Percentiles rank a stretch among this genome's conserved stretches.
phyloP scores from a whole-genome alignment of 2,797 vertebrate species.

The Peromyscus aztecus region DNA sequence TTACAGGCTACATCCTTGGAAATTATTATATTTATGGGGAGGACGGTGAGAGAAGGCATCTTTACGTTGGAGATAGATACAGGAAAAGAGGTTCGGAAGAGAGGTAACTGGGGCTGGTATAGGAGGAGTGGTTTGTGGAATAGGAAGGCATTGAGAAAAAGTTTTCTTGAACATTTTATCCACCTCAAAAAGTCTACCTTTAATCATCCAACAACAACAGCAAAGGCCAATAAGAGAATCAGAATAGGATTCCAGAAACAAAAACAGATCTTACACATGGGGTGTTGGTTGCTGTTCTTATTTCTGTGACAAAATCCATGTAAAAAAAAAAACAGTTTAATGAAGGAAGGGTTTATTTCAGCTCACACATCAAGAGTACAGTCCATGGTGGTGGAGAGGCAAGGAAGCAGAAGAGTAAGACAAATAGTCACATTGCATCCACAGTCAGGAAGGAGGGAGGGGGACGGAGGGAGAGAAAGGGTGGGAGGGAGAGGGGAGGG shows the following conservation, averaged over 20 bases:
- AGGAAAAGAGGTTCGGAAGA: not conserved
- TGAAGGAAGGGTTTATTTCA: not conserved
- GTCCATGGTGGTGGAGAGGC: not conserved
- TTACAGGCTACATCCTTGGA: not conserved
- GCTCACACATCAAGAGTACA: not conserved
- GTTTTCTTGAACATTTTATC: slow-evolving; percentile 24
- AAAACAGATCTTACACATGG: not conserved
- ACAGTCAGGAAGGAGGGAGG: not conserved
- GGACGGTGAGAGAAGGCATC: not conserved
- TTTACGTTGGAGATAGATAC: not conserved
- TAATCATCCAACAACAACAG: slow-evolving; percentile 6
- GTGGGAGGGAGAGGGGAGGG: no score
- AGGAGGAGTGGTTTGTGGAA: not conserved
- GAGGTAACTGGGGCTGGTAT: not conserved
- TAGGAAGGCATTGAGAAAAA: not conserved
- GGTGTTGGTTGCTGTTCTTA: not conserved
- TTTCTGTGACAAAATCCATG: not conserved
- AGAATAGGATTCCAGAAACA: slow-evolving; percentile 45
- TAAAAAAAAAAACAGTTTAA: not conserved
- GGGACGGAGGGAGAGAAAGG: no score
- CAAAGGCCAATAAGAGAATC: not conserved
- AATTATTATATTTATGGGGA: not conserved
- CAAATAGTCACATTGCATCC: not conserved
- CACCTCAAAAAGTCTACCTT: not conserved
- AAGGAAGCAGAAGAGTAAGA: not conserved